These are phyloP conservation scores for Dioctria linearis DNA, from an alignment of 2,888 invertebrate genomes.

Conservation along the genomic window DNA sequence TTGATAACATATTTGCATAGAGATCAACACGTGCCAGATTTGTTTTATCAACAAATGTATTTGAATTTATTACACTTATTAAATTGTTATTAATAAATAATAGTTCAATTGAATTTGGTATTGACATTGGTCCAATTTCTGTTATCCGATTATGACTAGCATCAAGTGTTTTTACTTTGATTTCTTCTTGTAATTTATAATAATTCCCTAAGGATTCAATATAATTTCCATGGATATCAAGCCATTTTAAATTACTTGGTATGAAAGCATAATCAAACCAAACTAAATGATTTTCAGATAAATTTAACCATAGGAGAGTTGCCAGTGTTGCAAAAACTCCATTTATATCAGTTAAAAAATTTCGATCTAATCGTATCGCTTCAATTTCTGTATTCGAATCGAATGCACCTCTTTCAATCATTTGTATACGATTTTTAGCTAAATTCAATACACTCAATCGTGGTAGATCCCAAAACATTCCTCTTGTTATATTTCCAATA, in stretches of 20 bases:
- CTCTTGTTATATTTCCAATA: constrained; percentile 86
- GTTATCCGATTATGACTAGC: constrained; percentile 91
- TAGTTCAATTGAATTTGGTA: constrained; percentile 90
- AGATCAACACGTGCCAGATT: constrained; percentile 90
- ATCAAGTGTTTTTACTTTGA: constrained; percentile 87
- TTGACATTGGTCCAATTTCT: constrained; percentile 86
- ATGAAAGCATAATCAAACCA: constrained; percentile 96
- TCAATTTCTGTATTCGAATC: constrained; percentile 85
- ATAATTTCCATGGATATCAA: constrained; percentile 92
- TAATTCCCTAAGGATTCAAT: constrained; percentile 91
- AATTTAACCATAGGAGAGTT: constrained; percentile 88
- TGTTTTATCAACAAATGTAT: constrained; percentile 89
- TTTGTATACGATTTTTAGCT: constrained; percentile 90
- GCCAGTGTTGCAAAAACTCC: constrained; percentile 89
- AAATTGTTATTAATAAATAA: constrained; percentile 92
- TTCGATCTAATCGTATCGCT: constrained; percentile 90
- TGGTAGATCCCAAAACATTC: constrained; percentile 90
- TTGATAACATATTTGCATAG: constrained; percentile 89
- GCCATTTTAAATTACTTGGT: constrained; percentile 90
- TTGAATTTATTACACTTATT: constrained; percentile 84
- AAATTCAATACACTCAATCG: constrained; percentile 89
- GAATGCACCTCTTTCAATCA: constrained; percentile 88
- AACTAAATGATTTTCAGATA: constrained; percentile 91
- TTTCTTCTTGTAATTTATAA: constrained; percentile 87
- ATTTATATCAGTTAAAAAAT: constrained; percentile 90